Base-by-base conservation (phyloP, 2,113 vertebrate genomes). In the Brienomyrus brachyistius region DNA sequence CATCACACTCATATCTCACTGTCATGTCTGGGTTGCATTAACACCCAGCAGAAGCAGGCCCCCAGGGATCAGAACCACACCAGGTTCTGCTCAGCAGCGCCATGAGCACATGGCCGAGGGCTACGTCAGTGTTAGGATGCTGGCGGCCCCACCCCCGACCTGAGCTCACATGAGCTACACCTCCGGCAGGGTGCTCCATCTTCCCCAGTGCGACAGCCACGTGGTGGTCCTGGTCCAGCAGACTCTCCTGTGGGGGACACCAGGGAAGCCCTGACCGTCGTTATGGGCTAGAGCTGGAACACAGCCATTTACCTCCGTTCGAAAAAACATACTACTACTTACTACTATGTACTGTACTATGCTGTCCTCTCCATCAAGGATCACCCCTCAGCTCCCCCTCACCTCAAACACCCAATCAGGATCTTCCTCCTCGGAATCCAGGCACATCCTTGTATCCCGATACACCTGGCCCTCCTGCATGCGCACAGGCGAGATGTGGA, bases 381-480 rank as follows among this genome's bases (percentile, higher is more conserved):
- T 19, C 27, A 4, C 48, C 7, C 48, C 10, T 35, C 6, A 86
- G 17, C n/a, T 27, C 54, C 70, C 87, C 88, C 92, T 95, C 94
- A 97, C 96, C 94, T 97, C 95, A 94, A 97, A 97, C 10, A 89
- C 92, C 96, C 96, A 97, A 27, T 94, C 93, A 77, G 96, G 95
- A 92, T 96, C 95, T 91, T 97, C 95, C 91, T 97, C 95, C 88
- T 97, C 96, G 51, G 95, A 95, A 92, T 99, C 98, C 89, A 99
- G 93, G 93, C 96, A 93, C 96, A 99, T 97, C 91, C 92, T 96
- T 92, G 98, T 99, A 91, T 96, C 95, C 74, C 93, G 94, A 93
- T 96, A 96, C 3, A 96, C 95, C 40, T 91, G 93, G 4, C 94
- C 96, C 91, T 95, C 93, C 89, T 96, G 94, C 92, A 98, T 94